Percentiles rank a stretch among this genome's conserved stretches.
phyloP scores from a whole-genome alignment of 1,140 invertebrate species.

The Geopemphigus sp. region DNA sequence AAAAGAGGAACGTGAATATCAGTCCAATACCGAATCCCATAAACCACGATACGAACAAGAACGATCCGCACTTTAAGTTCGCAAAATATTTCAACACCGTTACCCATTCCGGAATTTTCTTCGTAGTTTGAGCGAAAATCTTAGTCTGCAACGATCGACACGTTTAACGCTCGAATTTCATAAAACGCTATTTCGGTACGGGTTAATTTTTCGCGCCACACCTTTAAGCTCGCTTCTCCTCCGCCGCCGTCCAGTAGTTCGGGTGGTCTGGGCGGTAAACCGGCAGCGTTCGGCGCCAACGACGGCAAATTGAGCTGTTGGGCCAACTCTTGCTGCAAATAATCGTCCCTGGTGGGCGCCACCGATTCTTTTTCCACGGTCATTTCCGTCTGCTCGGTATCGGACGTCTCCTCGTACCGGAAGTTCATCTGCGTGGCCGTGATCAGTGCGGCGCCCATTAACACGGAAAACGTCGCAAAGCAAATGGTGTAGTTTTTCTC shows the following conservation, averaged over 20 bases:
- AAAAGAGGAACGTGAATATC: slow-evolving; percentile 98
- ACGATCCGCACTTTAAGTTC: slow-evolving; percentile 86
- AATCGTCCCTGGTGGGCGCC: slow-evolving; percentile 64
- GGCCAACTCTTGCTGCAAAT: slow-evolving; percentile 75
- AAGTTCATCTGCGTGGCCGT: slow-evolving; percentile 87
- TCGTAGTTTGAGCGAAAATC: slow-evolving; percentile 89
- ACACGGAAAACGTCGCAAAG: slow-evolving; percentile 94
- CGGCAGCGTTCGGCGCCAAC: slow-evolving; percentile 58
- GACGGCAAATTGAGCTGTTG: slow-evolving; percentile 76
- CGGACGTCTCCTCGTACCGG: slow-evolving; percentile 66
- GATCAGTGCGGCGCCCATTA: slow-evolving; percentile 93
- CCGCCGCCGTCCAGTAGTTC: neutral
- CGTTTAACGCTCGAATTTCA: too few species aligned
- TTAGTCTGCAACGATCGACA: slow-evolving; percentile 66
- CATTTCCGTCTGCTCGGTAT: slow-evolving; percentile 45
- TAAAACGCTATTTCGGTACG: too few species aligned
- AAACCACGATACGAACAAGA: slow-evolving; percentile 95
- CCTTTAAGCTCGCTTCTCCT: slow-evolving; percentile 23
- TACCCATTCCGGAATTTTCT: slow-evolving; percentile 88
- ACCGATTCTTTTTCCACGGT: slow-evolving; percentile 55
- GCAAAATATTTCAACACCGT: slow-evolving; percentile 86
- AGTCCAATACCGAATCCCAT: slow-evolving; percentile 99
- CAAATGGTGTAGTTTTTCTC: slow-evolving; percentile 99
- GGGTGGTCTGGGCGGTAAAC: slow-evolving; percentile 20
- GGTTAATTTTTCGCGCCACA: neutral